A percentile compares a stretch with the other conserved stretches of the same genome.
phyloP scores from a whole-genome alignment of 2,113 vertebrate species.

The Perca fluviatilis region DNA sequence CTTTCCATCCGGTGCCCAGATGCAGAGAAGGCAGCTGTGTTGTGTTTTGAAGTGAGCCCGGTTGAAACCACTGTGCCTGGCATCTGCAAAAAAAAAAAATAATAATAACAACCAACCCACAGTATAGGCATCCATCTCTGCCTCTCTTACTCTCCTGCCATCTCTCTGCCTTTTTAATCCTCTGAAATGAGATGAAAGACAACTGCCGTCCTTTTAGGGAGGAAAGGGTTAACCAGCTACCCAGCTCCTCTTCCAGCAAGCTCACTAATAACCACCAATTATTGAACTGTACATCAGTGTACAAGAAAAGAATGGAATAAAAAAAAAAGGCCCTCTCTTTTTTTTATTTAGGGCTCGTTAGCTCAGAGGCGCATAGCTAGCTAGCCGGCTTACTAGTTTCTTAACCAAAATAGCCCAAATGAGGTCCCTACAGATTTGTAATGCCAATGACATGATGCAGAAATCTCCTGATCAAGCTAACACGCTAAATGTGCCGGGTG shows the following conservation, averaged over 20 bases:
- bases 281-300: conserved; percentile 65
- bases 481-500: conserved; percentile 51
- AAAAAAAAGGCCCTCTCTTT: conserved; percentile 37
- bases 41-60: conserved; percentile 72
- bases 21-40: conserved; percentile 74
- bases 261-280: conserved; percentile 81
- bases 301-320: conserved; percentile 48
- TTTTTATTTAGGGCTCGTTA: conserved; percentile 58
- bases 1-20: conserved; percentile 68
- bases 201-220: conserved; percentile 49
- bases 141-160: conserved; percentile 18
- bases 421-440: conserved; percentile 59
- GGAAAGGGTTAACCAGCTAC: conserved; percentile 69
- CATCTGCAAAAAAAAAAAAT: conserved; percentile 58
- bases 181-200: conserved; percentile 76
- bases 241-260: conserved; percentile 69
- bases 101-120: conserved; percentile 65
- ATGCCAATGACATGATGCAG: conserved; percentile 43
- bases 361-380: conserved; percentile 50
- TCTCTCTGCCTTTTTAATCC: conserved; percentile 51
- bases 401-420: conserved; percentile 58
- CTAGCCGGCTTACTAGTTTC: conserved; percentile 56
- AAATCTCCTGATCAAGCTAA: conserved; percentile 66
- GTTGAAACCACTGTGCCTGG: conserved; percentile 67
- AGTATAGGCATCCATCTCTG: conserved; percentile 59